A percentile compares a stretch with the other conserved stretches of the same genome.
Conservation (phyloP, 2,113 vertebrate species). For the Ochotona curzoniae region DNA sequence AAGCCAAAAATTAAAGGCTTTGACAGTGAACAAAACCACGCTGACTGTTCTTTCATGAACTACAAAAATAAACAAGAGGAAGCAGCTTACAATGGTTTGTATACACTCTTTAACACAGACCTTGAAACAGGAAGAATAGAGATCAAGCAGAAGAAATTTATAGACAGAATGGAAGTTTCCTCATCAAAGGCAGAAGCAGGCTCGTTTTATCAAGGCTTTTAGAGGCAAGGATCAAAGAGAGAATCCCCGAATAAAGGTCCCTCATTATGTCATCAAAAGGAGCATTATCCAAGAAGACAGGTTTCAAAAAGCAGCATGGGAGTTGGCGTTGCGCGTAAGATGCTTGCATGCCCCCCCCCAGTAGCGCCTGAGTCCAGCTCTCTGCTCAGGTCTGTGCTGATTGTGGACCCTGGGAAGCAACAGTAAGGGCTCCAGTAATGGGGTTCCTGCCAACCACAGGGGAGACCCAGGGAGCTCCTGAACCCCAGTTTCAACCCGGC, state of each 20-base stretch:
- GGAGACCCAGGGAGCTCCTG: too few relatives aligned
- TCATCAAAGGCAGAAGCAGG: conserved; percentile 59
- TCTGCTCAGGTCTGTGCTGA: too few relatives aligned
- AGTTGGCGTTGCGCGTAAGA: too few relatives aligned
- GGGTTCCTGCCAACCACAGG: too few relatives aligned
- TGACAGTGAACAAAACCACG: conserved; percentile 16
- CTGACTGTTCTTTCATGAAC: not conserved
- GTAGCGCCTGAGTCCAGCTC: too few relatives aligned
- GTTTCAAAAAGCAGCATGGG: not conserved
- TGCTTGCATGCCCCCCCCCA: too few relatives aligned
- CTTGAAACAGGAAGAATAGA: conserved; percentile 10
- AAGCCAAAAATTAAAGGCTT: conserved; percentile 42
- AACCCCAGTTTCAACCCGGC: too few relatives aligned
- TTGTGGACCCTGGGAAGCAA: too few relatives aligned
- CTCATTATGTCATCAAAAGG: not conserved
- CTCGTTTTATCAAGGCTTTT: not conserved
- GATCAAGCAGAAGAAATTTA: conserved; percentile 43
- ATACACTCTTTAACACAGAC: conserved; percentile 28
- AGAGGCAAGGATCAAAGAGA: conserved; percentile 42
- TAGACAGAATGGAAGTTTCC: conserved; percentile 3
- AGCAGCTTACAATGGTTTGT: conserved; percentile 43
- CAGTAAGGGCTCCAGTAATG: too few relatives aligned
- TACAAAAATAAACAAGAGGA: conserved; percentile 67
- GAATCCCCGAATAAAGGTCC: conserved; percentile 33
- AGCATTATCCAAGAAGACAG: not conserved